phyloP scores from a whole-genome alignment of 2,113 vertebrate species.

The Bubo blakistoni region DNA sequence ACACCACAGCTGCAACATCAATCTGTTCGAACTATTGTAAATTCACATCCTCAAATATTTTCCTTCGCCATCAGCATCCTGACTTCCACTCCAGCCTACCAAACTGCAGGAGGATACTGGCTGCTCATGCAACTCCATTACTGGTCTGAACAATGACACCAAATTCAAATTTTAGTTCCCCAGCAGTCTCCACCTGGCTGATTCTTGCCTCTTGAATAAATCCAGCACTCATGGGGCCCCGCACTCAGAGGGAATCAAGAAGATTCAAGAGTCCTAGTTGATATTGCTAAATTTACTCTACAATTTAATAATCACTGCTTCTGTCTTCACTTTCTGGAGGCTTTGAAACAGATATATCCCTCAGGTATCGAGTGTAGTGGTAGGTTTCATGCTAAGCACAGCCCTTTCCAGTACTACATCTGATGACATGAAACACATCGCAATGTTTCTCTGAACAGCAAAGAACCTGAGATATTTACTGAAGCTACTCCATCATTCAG shows the following conservation, averaged over 20 bases:
- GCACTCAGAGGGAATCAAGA: neutral
- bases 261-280: neutral
- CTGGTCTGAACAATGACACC: neutral
- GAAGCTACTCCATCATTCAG: neutral
- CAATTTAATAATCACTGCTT: neutral
- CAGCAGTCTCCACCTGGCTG: neutral
- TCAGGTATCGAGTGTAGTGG: neutral
- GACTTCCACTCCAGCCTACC: neutral
- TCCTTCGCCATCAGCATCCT: neutral
- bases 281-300: neutral
- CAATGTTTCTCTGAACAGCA: neutral
- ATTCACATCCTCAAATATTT: neutral
- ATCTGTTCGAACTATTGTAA: neutral
- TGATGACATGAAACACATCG: neutral
- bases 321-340: neutral
- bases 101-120: neutral
- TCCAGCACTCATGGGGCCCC: neutral
- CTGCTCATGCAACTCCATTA: neutral
- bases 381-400: neutral
- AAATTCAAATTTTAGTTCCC: neutral
- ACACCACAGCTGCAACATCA: neutral
- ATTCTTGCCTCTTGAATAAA: neutral
- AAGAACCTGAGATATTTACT: neutral
- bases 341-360: neutral
- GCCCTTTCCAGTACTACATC: neutral